Conservation (phyloP, 2,888 invertebrate genomes). For the Celastrina argiolus region DNA sequence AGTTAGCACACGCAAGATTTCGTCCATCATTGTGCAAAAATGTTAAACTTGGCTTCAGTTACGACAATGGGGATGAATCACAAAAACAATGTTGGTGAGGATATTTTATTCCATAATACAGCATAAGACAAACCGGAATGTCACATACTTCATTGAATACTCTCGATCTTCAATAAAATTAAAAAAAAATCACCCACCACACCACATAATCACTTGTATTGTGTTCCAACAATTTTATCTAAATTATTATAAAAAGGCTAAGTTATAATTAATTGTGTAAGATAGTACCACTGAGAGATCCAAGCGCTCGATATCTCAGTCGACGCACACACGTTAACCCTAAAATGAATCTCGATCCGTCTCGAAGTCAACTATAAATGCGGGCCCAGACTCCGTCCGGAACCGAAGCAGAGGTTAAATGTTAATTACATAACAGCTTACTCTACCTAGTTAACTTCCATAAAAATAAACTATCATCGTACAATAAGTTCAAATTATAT, state of each 20-base stretch:
- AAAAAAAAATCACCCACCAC: conserved; percentile 67
- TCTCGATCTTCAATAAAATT: conserved; percentile 68
- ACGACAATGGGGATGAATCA: neutral
- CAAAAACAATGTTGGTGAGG: conserved; percentile 71
- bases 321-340: conserved; percentile 71
- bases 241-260: conserved; percentile 78
- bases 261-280: conserved; percentile 76
- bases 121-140: conserved; percentile 79
- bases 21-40: neutral
- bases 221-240: conserved; percentile 69
- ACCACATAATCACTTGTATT: conserved; percentile 62
- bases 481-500: conserved; percentile 61
- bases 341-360: conserved; percentile 73
- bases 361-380: conserved; percentile 70
- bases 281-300: conserved; percentile 66
- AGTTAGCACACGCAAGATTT: no score
- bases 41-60: neutral
- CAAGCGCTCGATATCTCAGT: conserved; percentile 67
- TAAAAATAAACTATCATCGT: conserved; percentile 74
- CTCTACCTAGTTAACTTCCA: conserved; percentile 74
- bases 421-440: conserved; percentile 76
- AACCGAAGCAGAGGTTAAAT: conserved; percentile 49
- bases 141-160: conserved; percentile 68
- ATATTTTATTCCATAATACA: conserved; percentile 79
- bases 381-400: conserved; percentile 59